A percentile compares a stretch with the other conserved stretches of the same genome.
Conservation (phyloP, 1,140 invertebrate genomes). For the Meloidogyne floridensis region DNA sequence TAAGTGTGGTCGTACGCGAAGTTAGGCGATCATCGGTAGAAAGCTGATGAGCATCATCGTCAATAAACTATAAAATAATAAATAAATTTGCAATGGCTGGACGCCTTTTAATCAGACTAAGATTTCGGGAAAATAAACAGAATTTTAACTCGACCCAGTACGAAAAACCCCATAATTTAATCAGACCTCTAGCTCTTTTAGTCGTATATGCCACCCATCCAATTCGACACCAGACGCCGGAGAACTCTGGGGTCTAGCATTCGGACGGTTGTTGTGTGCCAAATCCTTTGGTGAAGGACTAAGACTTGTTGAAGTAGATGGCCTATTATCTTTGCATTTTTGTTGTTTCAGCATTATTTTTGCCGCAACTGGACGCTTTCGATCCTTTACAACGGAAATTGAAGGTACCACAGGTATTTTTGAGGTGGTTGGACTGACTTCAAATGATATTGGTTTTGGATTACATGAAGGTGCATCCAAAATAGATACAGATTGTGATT, state of each 20-base stretch:
- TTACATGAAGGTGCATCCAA: neutral
- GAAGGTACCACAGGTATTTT: neutral
- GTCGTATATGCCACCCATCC: constrained; percentile 29
- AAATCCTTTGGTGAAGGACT: neutral
- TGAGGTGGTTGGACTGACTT: neutral
- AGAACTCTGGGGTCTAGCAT: constrained; percentile 13
- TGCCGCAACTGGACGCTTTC: neutral
- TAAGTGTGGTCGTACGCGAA: neutral
- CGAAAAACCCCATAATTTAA: neutral
- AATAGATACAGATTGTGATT: neutral
- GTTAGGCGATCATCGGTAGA: neutral
- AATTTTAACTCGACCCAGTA: too few relatives aligned
- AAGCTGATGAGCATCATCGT: constrained; percentile 1
- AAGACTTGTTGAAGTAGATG: constrained; percentile 1
- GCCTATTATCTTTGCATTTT: neutral
- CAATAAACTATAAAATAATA: constrained; percentile 15
- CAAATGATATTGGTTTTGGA: neutral
- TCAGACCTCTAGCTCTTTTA: constrained; percentile 22
- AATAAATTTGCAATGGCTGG: neutral
- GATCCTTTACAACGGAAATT: neutral
- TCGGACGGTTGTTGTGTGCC: neutral
- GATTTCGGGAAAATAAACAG: too few relatives aligned
- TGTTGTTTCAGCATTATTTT: neutral
- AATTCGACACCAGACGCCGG: neutral
- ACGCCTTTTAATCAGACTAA: too few relatives aligned